Base-by-base conservation (phyloP, 2,113 vertebrate genomes). In the Benitochromis conjunctus region DNA sequence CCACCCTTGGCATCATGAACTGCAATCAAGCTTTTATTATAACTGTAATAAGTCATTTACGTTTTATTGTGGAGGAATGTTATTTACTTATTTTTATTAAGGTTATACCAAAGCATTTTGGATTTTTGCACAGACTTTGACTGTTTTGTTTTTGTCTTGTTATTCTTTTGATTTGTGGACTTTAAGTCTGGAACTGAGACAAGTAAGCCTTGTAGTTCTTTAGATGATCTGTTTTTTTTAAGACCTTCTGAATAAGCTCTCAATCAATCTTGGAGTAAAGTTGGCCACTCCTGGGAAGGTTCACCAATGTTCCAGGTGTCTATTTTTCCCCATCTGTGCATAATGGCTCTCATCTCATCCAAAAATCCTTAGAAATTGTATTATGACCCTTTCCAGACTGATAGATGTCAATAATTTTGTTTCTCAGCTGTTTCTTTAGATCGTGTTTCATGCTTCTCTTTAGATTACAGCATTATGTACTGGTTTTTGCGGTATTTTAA, bases 1-100 rank as follows among this genome's bases (percentile, higher is more conserved):
- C 60, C 31, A 38, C 18, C 31, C 18, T n/a, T 38, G 0, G 31
- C 60, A 64, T 64, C 60, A n/a, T 64, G 18, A 7, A n/a, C 31
- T 12, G 3, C 31, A 9, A 64, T 64, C 60, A 64, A 64, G 12
- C 60, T 12, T 36, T 64, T 38, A 18, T 62, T 36, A 36, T 62
- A 62, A 38, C 31, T 38, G 18, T 64, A 36, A 64, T 12, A 18
- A 38, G 36, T 64, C n/a, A 38, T n/a, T 64, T 2, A 62, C 19
- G 18, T 0, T 36, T 62, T 0, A n/a, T 12, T 38, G 31, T 64
- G 10, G 60, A 36, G 60, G 31, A 1, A 64, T 38, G 60, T 38
- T 64, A 64, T n/a, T 64, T 64, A 36, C 31, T n/a, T 36, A 38
- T 64, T n/a, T 29, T 29, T 64, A 10, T 64, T n/a, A 38, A 64